Evolutionary conservation across 2,888 invertebrate species (phyloP).

Genomic region (Mesorhabditis spiculigera): DNA sequence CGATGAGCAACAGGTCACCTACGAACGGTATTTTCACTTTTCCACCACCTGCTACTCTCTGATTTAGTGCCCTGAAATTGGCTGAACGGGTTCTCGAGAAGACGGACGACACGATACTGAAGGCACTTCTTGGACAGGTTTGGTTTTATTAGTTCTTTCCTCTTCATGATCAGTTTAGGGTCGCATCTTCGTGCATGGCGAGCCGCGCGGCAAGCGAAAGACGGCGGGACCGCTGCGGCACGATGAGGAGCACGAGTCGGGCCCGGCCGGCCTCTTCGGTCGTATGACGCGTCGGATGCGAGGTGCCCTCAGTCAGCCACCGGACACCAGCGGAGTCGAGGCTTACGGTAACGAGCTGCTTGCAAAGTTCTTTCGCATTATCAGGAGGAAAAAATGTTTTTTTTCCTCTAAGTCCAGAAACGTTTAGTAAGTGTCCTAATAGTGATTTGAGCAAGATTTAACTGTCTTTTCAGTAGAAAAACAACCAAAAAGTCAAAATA

Average conservation of each 20-base stretch:
- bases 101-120: not conserved
- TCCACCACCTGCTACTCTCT: too few species aligned
- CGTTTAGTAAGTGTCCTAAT: too few species aligned
- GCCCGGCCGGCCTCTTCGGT: not conserved
- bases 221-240: not conserved
- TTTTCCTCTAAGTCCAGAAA: too few species aligned
- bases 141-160: not conserved
- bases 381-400: too few species aligned
- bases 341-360: not conserved
- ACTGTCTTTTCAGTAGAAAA: too few species aligned
- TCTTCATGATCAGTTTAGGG: not conserved
- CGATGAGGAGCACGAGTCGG: not conserved
- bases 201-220: not conserved
- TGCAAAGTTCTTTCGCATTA: not conserved
- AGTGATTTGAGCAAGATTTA: too few species aligned
- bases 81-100: not conserved
- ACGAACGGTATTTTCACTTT: not conserved
- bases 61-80: too few species aligned
- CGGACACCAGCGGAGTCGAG: not conserved
- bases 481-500: too few species aligned
- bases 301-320: not conserved
- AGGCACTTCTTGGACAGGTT: constrained; percentile 5
- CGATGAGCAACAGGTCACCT: constrained; percentile 1
- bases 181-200: not conserved
- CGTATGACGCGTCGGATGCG: not conserved